A percentile compares a stretch with the other conserved stretches of the same genome.
These are phyloP conservation scores for Andinoacara biseriatus DNA, from an alignment of 2,113 vertebrate genomes.

Conservation along the genomic window DNA sequence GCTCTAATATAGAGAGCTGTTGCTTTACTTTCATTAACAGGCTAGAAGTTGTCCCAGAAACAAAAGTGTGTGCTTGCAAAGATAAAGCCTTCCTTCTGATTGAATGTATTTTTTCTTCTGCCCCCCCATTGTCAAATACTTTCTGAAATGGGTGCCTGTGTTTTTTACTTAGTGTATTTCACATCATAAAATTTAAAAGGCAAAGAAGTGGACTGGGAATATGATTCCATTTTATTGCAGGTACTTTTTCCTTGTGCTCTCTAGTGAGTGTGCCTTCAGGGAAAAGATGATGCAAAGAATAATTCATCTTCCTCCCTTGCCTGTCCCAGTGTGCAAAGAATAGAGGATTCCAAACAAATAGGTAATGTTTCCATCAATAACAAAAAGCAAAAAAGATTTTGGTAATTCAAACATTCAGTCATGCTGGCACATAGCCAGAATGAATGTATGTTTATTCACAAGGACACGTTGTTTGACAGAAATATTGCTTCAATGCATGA, in stretches of 20 bases:
- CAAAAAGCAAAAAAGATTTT: constrained; percentile 5
- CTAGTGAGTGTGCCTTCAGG: constrained; percentile 36
- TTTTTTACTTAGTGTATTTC: background rate
- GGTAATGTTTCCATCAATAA: constrained; percentile 13
- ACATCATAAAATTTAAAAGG: background rate
- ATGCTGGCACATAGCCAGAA: background rate
- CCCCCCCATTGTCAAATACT: background rate
- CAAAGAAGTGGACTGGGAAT: constrained; percentile 8
- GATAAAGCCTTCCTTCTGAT: background rate
- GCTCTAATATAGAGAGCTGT: background rate
- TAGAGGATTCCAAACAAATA: background rate
- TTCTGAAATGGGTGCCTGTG: constrained; percentile 5
- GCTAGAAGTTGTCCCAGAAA: background rate
- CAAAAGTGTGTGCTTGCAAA: constrained; percentile 1
- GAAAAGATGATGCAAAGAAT: constrained; percentile 23
- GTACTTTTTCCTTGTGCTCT: constrained; percentile 3
- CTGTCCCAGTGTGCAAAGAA: constrained; percentile 12
- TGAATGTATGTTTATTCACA: constrained; percentile 27
- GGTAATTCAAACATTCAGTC: constrained; percentile 15
- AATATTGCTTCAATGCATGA: constrained; percentile 28
- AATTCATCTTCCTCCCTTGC: constrained; percentile 19
- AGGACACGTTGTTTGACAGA: constrained; percentile 15
- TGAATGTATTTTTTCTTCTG: constrained; percentile 10
- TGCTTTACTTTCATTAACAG: constrained; percentile 1
- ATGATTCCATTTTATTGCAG: constrained; percentile 1